Conservation (phyloP, 2,113 vertebrate genomes). For the Cyanistes caeruleus region DNA sequence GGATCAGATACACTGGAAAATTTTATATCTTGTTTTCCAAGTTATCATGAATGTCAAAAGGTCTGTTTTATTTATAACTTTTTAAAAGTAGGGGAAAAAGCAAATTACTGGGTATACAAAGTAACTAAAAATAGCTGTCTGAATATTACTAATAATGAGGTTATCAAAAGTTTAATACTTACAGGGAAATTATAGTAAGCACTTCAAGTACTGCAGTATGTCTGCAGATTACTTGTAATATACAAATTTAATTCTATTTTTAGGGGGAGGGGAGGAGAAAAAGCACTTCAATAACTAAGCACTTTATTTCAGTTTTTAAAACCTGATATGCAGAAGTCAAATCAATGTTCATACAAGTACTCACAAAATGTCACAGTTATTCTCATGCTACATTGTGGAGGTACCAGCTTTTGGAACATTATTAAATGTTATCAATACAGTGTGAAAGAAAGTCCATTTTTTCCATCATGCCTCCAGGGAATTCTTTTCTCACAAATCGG, state of each 20-base stretch:
- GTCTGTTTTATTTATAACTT: background rate
- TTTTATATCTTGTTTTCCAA: background rate
- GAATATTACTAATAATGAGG: background rate
- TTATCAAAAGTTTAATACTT: background rate
- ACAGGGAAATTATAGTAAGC: background rate
- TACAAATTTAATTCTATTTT: background rate
- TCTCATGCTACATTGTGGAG: background rate
- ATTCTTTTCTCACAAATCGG: background rate
- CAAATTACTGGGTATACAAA: background rate
- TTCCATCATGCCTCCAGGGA: background rate
- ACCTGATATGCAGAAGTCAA: background rate
- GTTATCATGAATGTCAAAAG: background rate
- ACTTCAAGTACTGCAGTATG: background rate
- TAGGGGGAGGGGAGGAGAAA: rapidly evolving
- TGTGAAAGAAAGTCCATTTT: background rate
- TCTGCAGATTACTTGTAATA: background rate
- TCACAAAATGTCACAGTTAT: background rate
- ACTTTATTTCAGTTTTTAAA: background rate
- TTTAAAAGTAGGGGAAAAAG: background rate
- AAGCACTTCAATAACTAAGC: background rate
- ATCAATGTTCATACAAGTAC: background rate
- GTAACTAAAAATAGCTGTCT: background rate
- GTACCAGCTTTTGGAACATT: background rate
- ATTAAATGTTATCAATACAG: background rate
- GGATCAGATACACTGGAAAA: background rate